A percentile compares a stretch with the other conserved stretches of the same genome.
Conservation (phyloP, 1,140 invertebrate species). For the Panagrolaimus sp. region DNA sequence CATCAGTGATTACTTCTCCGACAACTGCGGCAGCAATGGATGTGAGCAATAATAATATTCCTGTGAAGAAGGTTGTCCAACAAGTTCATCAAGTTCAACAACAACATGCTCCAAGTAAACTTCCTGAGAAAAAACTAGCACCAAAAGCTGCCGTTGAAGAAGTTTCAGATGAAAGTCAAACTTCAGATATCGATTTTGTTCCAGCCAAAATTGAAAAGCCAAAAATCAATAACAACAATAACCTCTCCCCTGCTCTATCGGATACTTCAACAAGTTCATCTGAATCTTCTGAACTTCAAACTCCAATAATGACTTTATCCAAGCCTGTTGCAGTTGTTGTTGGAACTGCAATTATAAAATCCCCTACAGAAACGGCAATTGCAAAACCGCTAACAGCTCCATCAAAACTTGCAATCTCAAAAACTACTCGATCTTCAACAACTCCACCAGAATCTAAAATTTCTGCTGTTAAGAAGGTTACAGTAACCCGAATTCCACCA, state of each 20-base stretch:
- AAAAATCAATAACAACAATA: too few species aligned
- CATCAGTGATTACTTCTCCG: background rate
- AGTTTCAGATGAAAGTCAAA: too few species aligned
- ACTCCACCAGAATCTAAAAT: background rate
- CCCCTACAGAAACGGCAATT: too few species aligned
- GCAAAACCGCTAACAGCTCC: too few species aligned
- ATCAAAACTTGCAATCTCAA: too few species aligned
- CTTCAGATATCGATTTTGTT: too few species aligned
- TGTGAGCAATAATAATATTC: slow-evolving; percentile 11
- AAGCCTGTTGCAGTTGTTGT: too few species aligned
- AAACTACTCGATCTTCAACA: too few species aligned
- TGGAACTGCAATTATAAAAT: too few species aligned
- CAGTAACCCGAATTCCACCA: background rate
- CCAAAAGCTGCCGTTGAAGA: background rate
- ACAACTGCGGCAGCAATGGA: background rate
- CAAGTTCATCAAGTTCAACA: background rate
- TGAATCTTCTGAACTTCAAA: background rate
- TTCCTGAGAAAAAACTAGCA: too few species aligned
- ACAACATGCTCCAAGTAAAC: background rate
- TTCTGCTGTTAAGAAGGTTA: background rate
- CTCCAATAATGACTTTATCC: background rate
- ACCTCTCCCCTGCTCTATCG: background rate
- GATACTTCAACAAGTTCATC: background rate
- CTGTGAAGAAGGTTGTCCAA: background rate
- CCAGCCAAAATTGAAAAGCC: too few species aligned